Conservation (phyloP, 2,888 invertebrate genomes). For the Bembecia ichneumoniformis region DNA sequence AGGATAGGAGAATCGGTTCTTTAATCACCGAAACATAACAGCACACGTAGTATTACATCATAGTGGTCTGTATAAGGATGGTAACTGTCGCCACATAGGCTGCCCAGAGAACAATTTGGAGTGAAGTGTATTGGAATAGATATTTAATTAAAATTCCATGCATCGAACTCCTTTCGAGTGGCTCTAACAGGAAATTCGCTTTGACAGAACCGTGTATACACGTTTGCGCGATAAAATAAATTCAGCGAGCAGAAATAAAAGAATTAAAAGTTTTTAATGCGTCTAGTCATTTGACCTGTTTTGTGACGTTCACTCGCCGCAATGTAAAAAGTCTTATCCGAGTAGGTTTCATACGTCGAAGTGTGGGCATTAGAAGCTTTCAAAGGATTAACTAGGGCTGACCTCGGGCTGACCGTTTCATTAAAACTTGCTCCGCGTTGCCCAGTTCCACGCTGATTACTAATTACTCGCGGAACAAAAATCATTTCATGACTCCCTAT, state of each 20-base stretch:
- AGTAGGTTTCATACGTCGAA: slow-evolving; percentile 27
- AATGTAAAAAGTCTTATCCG: slow-evolving; percentile 23
- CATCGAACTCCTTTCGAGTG: too few species aligned
- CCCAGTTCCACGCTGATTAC: slow-evolving; percentile 29
- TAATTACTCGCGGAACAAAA: slow-evolving; percentile 42
- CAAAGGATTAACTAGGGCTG: slow-evolving; percentile 49
- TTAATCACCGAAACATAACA: too few species aligned
- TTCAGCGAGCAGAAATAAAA: not conserved
- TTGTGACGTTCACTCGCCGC: slow-evolving; percentile 17
- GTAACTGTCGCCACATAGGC: too few species aligned
- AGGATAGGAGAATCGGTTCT: too few species aligned
- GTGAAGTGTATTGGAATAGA: too few species aligned
- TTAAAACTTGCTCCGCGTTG: slow-evolving; percentile 35
- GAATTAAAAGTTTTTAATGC: slow-evolving; percentile 8
- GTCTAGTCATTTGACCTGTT: slow-evolving; percentile 19
- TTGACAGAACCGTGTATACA: too few species aligned
- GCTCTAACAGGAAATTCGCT: too few species aligned
- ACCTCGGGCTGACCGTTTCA: slow-evolving; percentile 43
- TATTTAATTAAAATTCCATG: too few species aligned
- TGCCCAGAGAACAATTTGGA: too few species aligned
- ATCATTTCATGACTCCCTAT: slow-evolving; percentile 28
- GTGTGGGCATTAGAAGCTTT: slow-evolving; percentile 47
- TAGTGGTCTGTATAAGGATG: too few species aligned
- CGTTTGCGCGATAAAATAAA: too few species aligned
- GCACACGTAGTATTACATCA: too few species aligned